Conservation (phyloP, 1,140 invertebrate species). For the Luehdorfia chinensis region DNA sequence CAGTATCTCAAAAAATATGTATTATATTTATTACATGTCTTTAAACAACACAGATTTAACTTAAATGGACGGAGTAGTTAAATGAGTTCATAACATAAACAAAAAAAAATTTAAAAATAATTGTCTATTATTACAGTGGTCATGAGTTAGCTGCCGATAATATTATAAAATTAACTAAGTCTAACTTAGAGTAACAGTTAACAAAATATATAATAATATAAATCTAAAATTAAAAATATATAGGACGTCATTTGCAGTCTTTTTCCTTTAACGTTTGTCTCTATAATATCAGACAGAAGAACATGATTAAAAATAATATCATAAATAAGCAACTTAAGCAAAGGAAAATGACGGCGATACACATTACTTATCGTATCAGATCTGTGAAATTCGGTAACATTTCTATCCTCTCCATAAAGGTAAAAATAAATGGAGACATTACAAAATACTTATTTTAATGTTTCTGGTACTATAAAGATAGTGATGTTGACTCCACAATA, state of each 20-base stretch:
- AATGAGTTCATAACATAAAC: slow-evolving; percentile 11
- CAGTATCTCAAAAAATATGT: too few relatives aligned
- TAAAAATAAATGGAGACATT: too few relatives aligned
- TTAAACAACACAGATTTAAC: too few relatives aligned
- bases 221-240: slow-evolving; percentile 14
- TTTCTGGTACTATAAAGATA: too few relatives aligned
- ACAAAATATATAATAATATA: slow-evolving; percentile 18
- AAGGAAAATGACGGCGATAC: slow-evolving; percentile 18
- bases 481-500: too few relatives aligned
- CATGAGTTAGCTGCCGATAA: slow-evolving; percentile 15
- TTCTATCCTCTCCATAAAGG: too few relatives aligned
- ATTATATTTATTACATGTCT: too few relatives aligned
- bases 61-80: slow-evolving; percentile 7
- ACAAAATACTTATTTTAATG: too few relatives aligned
- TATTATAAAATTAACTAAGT: slow-evolving; percentile 19
- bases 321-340: slow-evolving; percentile 8
- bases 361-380: too few relatives aligned
- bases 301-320: not conserved
- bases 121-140: not conserved
- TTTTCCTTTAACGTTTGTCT: slow-evolving; percentile 41
- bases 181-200: slow-evolving; percentile 24
- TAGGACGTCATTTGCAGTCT: slow-evolving; percentile 31
- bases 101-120: not conserved
- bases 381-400: too few relatives aligned
- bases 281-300: slow-evolving; percentile 1